These are phyloP conservation scores for Aethina tumida DNA, from an alignment of 1,140 invertebrate genomes.

Conservation along the genomic window DNA sequence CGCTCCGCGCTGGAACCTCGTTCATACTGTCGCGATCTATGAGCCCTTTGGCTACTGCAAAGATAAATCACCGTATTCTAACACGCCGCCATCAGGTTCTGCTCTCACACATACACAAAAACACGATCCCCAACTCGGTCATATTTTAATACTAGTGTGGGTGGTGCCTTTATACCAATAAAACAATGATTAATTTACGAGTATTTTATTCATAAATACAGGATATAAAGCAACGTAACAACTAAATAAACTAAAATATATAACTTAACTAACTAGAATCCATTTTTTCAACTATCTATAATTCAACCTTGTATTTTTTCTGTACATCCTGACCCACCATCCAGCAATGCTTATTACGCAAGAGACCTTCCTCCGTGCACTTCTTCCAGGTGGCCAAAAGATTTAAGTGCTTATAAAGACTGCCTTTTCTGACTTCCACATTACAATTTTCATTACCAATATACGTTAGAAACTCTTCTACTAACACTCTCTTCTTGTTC, in stretches of 20 bases:
- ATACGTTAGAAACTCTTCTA: constrained; percentile 54
- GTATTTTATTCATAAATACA: constrained; percentile 1
- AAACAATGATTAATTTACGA: constrained; percentile 4
- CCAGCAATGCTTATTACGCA: constrained; percentile 55
- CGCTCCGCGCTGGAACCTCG: constrained; percentile 49
- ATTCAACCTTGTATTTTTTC: constrained; percentile 43
- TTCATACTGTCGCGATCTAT: constrained; percentile 49
- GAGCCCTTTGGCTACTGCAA: constrained; percentile 48
- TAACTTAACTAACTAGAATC: constrained; percentile 9
- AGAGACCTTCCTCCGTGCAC: constrained; percentile 44
- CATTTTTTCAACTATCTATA: constrained; percentile 3
- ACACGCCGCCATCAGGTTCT: background rate
- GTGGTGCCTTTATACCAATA: no score
- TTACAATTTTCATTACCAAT: constrained; percentile 35
- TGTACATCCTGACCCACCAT: constrained; percentile 48
- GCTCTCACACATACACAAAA: background rate
- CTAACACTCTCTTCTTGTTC: constrained; percentile 46
- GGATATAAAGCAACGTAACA: background rate
- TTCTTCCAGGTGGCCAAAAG: constrained; percentile 49
- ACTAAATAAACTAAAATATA: constrained; percentile 2
- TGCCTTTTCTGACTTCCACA: constrained; percentile 36
- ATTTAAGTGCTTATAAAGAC: constrained; percentile 44
- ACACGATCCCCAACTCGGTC: background rate
- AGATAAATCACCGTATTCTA: constrained; percentile 8
- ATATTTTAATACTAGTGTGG: background rate